phyloP scores from a whole-genome alignment of 2,888 invertebrate genomes.

The Polyommatus icarus region DNA sequence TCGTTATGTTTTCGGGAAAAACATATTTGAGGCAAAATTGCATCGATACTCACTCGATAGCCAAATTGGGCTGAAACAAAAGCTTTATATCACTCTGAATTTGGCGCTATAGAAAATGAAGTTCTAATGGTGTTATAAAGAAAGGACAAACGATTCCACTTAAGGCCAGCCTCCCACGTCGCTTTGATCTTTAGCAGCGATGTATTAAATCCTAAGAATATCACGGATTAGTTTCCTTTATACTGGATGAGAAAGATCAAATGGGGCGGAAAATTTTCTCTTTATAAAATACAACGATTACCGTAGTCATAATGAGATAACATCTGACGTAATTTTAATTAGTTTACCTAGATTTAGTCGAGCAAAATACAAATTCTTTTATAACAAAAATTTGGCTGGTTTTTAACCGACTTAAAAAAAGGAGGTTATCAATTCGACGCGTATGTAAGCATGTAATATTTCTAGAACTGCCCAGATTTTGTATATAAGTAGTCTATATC shows the following conservation, averaged over 20 bases:
- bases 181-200: constrained; percentile 56
- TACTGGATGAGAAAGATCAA: constrained; percentile 46
- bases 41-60: constrained; percentile 36
- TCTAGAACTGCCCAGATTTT: too few species aligned
- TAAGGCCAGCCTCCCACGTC: constrained; percentile 61
- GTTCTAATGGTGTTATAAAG: constrained; percentile 36
- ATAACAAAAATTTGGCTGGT: neutral
- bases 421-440: too few species aligned
- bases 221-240: constrained; percentile 42
- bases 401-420: too few species aligned
- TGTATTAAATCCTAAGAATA: constrained; percentile 53
- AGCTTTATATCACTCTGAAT: constrained; percentile 42
- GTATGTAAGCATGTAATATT: too few species aligned
- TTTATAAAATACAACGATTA: neutral
- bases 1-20: constrained; percentile 26
- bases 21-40: constrained; percentile 33
- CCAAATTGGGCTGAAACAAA: constrained; percentile 35
- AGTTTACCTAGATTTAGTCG: neutral
- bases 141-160: constrained; percentile 41
- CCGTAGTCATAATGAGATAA: neutral
- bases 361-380: neutral
- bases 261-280: neutral
- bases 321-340: neutral
- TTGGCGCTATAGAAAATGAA: constrained; percentile 39
- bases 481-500: too few species aligned